These are phyloP conservation scores for Nysson spinosus DNA, from an alignment of 2,888 invertebrate species.

Conservation along the genomic window DNA sequence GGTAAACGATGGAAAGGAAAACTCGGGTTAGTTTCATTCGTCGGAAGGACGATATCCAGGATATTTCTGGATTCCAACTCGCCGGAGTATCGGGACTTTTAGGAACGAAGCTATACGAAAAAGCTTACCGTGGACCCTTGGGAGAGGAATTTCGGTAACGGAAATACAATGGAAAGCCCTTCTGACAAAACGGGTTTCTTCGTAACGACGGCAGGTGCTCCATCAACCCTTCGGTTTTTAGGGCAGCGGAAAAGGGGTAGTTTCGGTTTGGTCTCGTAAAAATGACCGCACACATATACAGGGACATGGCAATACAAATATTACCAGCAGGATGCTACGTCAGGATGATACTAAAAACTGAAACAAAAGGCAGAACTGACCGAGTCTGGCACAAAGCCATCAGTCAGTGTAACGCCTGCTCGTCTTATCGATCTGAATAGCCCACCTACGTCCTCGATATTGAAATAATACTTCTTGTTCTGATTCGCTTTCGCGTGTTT, in stretches of 20 bases:
- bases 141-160: constrained; percentile 23
- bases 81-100: constrained; percentile 10
- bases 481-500: constrained; percentile 4
- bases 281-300: constrained; percentile 32
- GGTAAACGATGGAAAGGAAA: neutral
- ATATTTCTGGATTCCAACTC: constrained; percentile 22
- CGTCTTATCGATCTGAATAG: constrained; percentile 50
- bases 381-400: constrained; percentile 52
- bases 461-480: constrained; percentile 22
- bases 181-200: constrained; percentile 49
- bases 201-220: constrained; percentile 46
- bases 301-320: constrained; percentile 11
- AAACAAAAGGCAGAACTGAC: constrained; percentile 50
- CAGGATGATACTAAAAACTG: constrained; percentile 32
- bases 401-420: constrained; percentile 37
- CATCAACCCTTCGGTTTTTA: constrained; percentile 40
- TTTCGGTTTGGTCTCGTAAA: constrained; percentile 23
- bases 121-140: constrained; percentile 1
- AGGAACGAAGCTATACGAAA: neutral
- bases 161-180: constrained; percentile 35
- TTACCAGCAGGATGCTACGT: neutral
- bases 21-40: neutral
- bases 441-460: constrained; percentile 16
- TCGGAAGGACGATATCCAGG: constrained; percentile 1
- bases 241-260: constrained; percentile 15